Evolutionary conservation across 2,888 invertebrate species (phyloP).

Genomic region (Lochmaea capreae): DNA sequence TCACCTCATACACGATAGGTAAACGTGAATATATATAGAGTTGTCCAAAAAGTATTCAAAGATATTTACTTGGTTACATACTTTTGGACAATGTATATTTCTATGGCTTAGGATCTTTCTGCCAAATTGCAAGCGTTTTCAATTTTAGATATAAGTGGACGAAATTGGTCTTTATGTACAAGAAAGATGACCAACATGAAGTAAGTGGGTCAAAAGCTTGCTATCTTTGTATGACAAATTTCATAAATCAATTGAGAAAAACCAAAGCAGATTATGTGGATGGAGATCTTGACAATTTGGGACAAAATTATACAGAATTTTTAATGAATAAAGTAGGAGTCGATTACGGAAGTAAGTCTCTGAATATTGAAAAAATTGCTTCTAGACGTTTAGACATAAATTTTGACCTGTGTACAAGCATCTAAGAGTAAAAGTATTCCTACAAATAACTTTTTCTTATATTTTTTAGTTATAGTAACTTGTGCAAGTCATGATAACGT

Average conservation of each 20-base stretch:
- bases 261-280: conserved; percentile 67
- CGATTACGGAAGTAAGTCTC: conserved; percentile 78
- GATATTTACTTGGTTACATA: no score
- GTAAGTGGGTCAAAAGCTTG: conserved; percentile 80
- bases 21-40: conserved; percentile 31
- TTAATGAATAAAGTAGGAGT: conserved; percentile 75
- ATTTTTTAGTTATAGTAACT: conserved; percentile 90
- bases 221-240: conserved; percentile 78
- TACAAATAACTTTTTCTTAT: no score
- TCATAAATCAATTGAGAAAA: conserved; percentile 69
- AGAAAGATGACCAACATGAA: conserved; percentile 76
- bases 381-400: background rate
- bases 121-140: background rate
- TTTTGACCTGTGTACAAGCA: no score
- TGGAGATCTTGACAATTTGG: conserved; percentile 72
- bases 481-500: conserved; percentile 92
- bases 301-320: conserved; percentile 71
- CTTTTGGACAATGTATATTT: no score
- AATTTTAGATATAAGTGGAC: conserved; percentile 77
- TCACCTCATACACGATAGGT: conserved; percentile 78
- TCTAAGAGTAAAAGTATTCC: no score
- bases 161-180: conserved; percentile 80
- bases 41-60: no score
- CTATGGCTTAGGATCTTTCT: no score
- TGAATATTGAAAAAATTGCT: background rate